phyloP scores from a whole-genome alignment of 2,797 vertebrate genomes.

The Sparus aurata region DNA sequence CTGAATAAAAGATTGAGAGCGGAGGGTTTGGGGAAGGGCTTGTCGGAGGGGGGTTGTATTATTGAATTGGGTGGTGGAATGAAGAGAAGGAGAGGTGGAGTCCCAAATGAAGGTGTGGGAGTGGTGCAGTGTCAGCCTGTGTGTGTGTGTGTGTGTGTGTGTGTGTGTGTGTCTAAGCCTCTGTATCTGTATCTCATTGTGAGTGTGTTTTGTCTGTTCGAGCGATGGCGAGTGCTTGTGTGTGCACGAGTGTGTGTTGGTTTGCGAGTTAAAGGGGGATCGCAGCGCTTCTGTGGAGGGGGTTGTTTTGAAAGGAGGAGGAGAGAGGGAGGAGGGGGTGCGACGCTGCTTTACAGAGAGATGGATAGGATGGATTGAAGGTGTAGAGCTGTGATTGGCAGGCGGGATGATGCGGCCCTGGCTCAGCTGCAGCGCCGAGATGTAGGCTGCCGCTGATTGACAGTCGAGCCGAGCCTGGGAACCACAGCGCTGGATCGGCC shows the following conservation, averaged over 20 bases:
- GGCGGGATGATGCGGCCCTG: constrained; percentile 86
- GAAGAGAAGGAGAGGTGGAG: constrained; percentile 46
- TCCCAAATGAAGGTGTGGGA: constrained; percentile 59
- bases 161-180: constrained; percentile 15
- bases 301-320: constrained; percentile 66
- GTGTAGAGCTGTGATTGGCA: constrained; percentile 89
- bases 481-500: constrained; percentile 71
- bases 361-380: constrained; percentile 76
- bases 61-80: constrained; percentile 66
- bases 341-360: constrained; percentile 75
- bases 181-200: constrained; percentile 28
- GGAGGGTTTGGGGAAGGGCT: constrained; percentile 27
- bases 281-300: constrained; percentile 62
- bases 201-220: constrained; percentile 29
- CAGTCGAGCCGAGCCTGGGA: constrained; percentile 84
- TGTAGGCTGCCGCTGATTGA: constrained; percentile 88
- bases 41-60: constrained; percentile 38
- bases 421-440: constrained; percentile 91
- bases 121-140: constrained; percentile 37
- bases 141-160: constrained; percentile 9
- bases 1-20: constrained; percentile 76
- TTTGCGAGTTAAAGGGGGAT: constrained; percentile 66
- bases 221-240: constrained; percentile 59
- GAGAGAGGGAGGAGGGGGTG: constrained; percentile 1
- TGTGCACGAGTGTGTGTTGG: constrained; percentile 31